Evolutionary conservation across 2,888 invertebrate species (phyloP).

Genomic region (Eupithecia insigniata): DNA sequence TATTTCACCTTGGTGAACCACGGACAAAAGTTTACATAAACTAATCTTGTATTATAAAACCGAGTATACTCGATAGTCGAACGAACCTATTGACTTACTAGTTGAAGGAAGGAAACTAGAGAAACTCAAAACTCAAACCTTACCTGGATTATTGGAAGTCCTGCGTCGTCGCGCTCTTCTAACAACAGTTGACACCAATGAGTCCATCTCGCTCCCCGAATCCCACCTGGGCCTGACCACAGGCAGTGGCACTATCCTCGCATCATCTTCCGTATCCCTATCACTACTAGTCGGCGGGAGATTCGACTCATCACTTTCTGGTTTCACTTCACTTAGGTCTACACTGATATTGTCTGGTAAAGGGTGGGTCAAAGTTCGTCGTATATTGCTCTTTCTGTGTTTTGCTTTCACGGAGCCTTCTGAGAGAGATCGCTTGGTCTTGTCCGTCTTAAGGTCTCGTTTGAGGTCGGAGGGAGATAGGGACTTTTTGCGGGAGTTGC

Average conservation of each 20-base stretch:
- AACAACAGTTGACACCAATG: constrained; percentile 86
- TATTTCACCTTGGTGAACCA: too few species aligned
- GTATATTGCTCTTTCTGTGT: constrained; percentile 79
- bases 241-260: constrained; percentile 62
- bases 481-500: constrained; percentile 81
- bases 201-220: constrained; percentile 84
- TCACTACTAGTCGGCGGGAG: constrained; percentile 80
- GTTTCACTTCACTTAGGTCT: constrained; percentile 66
- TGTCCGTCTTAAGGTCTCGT: constrained; percentile 72
- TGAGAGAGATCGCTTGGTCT: constrained; percentile 74
- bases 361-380: constrained; percentile 80
- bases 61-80: too few species aligned
- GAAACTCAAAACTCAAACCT: constrained; percentile 44
- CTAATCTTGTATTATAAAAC: too few species aligned
- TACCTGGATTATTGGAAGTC: constrained; percentile 78
- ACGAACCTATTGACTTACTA: too few species aligned
- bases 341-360: constrained; percentile 73
- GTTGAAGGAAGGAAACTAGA: background rate
- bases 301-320: constrained; percentile 79
- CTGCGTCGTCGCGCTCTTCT: constrained; percentile 85
- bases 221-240: constrained; percentile 74
- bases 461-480: constrained; percentile 79
- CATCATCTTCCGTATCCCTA: constrained; percentile 80
- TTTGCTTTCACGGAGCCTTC: constrained; percentile 80
- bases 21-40: too few species aligned